A percentile compares a stretch with the other conserved stretches of the same genome.
These are phyloP conservation scores for Agapornis canus DNA, from an alignment of 2,797 vertebrate species.

Conservation along the genomic window DNA sequence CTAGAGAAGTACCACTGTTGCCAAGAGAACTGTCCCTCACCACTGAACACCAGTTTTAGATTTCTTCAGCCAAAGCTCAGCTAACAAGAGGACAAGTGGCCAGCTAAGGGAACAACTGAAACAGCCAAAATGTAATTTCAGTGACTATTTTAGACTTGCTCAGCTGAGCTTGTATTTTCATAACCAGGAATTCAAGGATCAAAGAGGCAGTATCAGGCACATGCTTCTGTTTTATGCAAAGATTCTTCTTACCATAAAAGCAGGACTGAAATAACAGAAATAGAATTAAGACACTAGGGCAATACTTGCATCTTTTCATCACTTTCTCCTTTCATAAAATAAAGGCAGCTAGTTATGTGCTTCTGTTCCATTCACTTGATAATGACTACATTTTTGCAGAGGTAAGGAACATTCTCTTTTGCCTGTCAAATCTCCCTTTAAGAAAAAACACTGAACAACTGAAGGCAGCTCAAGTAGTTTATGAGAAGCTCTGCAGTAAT, in stretches of 20 bases:
- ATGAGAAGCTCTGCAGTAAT: not conserved
- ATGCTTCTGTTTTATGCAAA: not conserved
- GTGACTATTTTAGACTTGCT: not conserved
- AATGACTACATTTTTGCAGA: not conserved
- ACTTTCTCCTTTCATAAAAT: not conserved
- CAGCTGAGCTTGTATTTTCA: not conserved
- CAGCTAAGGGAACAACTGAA: not conserved
- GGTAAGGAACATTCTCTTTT: not conserved
- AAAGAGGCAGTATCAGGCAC: not conserved
- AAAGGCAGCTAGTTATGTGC: not conserved
- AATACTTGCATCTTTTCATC: not conserved
- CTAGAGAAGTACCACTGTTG: not conserved
- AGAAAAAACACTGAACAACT: not conserved
- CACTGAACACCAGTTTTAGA: not conserved
- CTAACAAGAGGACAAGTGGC: not conserved
- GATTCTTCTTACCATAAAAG: not conserved
- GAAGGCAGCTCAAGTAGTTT: not conserved
- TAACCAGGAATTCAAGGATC: not conserved
- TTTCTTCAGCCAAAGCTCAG: not conserved
- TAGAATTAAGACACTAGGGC: accelerated
- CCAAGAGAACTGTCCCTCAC: not conserved
- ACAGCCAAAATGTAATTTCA: not conserved
- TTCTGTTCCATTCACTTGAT: not conserved
- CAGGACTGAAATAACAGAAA: not conserved
- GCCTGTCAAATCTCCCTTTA: not conserved